These are phyloP conservation scores for Amphipyra tragopoginis DNA, from an alignment of 2,888 invertebrate species.

Conservation along the genomic window DNA sequence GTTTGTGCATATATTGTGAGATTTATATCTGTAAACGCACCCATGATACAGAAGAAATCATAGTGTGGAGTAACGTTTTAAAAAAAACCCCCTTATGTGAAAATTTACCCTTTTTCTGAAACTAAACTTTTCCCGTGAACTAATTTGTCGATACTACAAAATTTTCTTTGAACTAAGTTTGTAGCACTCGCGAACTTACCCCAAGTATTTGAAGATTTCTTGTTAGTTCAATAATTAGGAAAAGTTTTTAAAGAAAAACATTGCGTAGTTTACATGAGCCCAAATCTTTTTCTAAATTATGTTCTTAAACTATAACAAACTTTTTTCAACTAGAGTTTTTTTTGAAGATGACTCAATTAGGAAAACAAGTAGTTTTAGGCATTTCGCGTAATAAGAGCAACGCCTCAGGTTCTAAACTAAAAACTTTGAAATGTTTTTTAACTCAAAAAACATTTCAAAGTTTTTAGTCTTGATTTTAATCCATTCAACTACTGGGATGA, in stretches of 20 bases:
- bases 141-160: slow-evolving; percentile 49
- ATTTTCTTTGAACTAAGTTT: slow-evolving; percentile 43
- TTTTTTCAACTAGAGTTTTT: slow-evolving; percentile 2
- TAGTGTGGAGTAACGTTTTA: too few relatives aligned
- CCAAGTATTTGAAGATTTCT: slow-evolving; percentile 53
- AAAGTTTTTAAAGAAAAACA: slow-evolving; percentile 40
- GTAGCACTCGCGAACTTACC: slow-evolving; percentile 37
- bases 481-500: too few relatives aligned
- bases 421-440: too few relatives aligned
- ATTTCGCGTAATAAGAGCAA: too few relatives aligned
- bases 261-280: slow-evolving; percentile 16
- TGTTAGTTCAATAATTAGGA: slow-evolving; percentile 54
- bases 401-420: too few relatives aligned
- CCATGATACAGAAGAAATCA: too few relatives aligned
- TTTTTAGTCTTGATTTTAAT: too few relatives aligned
- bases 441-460: too few relatives aligned
- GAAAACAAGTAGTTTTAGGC: too few relatives aligned
- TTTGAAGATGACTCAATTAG: slow-evolving; percentile 1
- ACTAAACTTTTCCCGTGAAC: slow-evolving; percentile 21
- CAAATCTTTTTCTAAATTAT: slow-evolving; percentile 42
- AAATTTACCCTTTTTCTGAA: slow-evolving; percentile 26
- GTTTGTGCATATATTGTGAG: too few relatives aligned
- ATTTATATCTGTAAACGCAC: too few relatives aligned
- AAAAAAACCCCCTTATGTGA: slow-evolving; percentile 2
- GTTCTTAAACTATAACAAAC: slow-evolving; percentile 3